These are phyloP conservation scores for Oreonectes daqikongensis DNA, from an alignment of 2,797 vertebrate genomes.

Conservation along the genomic window DNA sequence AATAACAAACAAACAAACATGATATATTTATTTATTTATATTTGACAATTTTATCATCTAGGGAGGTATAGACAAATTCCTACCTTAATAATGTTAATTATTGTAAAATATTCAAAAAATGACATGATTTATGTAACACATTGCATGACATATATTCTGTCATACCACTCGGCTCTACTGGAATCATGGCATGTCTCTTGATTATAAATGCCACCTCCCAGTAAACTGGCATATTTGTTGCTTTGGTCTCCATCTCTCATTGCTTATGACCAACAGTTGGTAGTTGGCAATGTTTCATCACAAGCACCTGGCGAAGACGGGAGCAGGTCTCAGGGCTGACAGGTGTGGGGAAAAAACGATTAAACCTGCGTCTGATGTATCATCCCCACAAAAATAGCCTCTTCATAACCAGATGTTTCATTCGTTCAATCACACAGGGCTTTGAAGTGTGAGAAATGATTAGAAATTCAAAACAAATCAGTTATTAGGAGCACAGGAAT, in stretches of 20 bases:
- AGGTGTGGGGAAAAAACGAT: slow-evolving; percentile 64
- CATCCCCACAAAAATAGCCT: slow-evolving; percentile 62
- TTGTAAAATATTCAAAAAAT: too few species aligned
- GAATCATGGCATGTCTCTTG: too few species aligned
- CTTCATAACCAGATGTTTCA: slow-evolving; percentile 65
- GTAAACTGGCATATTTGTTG: not conserved
- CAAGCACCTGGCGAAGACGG: slow-evolving; percentile 14
- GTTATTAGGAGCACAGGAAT: not conserved
- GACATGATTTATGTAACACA: too few species aligned
- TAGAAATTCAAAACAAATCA: slow-evolving; percentile 64
- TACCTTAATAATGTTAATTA: not conserved
- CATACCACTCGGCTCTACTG: not conserved
- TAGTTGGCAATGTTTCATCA: not conserved
- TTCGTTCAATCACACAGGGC: slow-evolving; percentile 58
- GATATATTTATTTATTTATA: too few species aligned
- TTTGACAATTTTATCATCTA: not conserved
- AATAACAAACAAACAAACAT: too few species aligned
- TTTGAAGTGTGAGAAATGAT: slow-evolving; percentile 55
- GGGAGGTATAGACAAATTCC: too few species aligned
- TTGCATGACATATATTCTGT: not conserved
- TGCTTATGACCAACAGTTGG: slow-evolving; percentile 30
- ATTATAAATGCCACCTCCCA: not conserved
- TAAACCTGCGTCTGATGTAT: slow-evolving; percentile 69
- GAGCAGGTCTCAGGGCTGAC: slow-evolving; percentile 65
- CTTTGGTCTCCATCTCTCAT: slow-evolving; percentile 20